Base-by-base conservation (phyloP, 2,113 vertebrate species). In the Tor tambroides region DNA sequence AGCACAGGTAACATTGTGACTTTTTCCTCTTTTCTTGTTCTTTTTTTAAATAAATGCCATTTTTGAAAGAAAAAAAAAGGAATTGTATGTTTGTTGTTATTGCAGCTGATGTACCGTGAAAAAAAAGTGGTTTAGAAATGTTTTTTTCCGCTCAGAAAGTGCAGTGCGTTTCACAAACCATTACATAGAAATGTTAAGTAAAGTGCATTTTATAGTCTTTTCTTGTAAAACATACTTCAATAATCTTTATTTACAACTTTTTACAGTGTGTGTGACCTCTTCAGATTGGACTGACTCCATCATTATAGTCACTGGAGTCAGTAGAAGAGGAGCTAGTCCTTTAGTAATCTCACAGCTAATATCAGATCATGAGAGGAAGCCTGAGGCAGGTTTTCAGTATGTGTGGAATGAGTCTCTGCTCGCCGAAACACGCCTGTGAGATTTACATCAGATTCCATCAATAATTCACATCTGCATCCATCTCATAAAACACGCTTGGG, bases 41-140 rank as follows among this genome's bases (percentile, higher is more conserved):
- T 84, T 89, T 90, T 46, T 93, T 92, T 93, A 61, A 95, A 95
- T 95, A 95, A 95, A 95, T 8, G 88, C 91, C 92, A 93, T 94
- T 95, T 95, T 93, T 89, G 92, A 85, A 46, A 85, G n/a, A n/a
- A n/a, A n/a, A 84, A 87, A 9, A 8, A 61, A 11, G 0, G 0
- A 46, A 46, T 69, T 69, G 15, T 69, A 8, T 8, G 0, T 72
- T 72, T 72, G 67, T 72, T 72, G 21, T 72, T 8, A 61, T 61
- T n/a, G 21, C 21, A 61, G 21, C 21, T 9, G 56, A 59, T 56
- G 17, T n/a, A n/a, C n/a, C n/a, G n/a, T n/a, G n/a, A n/a, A n/a
- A n/a, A n/a, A n/a, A n/a, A n/a, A n/a, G 51, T 54, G 51, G 46
- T 14, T 49, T 19, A 54, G 1, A 54, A 54, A n/a, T n/a, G n/a